These are phyloP conservation scores for Hozukius guyotensis DNA, from an alignment of 2,797 vertebrate species.

Conservation along the genomic window DNA sequence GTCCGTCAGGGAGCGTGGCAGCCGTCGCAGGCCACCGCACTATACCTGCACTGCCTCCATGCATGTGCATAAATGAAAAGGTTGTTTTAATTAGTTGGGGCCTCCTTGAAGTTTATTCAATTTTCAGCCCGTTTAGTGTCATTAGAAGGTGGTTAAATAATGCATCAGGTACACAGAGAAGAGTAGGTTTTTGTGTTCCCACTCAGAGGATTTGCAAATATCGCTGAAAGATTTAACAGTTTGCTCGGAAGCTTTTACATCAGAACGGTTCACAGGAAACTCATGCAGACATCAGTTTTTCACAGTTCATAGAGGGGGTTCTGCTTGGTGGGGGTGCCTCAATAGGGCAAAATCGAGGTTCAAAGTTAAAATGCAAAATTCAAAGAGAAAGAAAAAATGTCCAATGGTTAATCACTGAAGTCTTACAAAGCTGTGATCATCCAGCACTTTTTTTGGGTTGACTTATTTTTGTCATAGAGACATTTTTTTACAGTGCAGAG, in stretches of 20 bases:
- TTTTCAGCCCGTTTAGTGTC: conserved; percentile 61
- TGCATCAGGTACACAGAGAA: conserved; percentile 60
- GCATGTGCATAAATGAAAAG: conserved; percentile 73
- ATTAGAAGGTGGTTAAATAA: conserved; percentile 76
- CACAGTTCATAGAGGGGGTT: neutral
- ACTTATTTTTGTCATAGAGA: neutral
- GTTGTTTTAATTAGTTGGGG: conserved; percentile 75
- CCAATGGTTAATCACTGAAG: neutral
- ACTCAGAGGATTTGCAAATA: conserved; percentile 55
- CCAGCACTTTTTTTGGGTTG: neutral
- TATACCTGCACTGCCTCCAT: conserved; percentile 43
- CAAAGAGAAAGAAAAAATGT: neutral
- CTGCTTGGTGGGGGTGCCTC: neutral
- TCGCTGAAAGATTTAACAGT: conserved; percentile 57
- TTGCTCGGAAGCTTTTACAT: conserved; percentile 40
- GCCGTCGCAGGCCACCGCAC: conserved; percentile 33
- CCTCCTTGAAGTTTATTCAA: conserved; percentile 70
- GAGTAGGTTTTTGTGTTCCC: conserved; percentile 46
- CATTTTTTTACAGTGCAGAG: neutral
- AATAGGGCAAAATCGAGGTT: neutral
- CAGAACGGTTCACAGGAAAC: conserved; percentile 6
- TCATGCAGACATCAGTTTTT: conserved; percentile 9
- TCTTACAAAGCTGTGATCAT: neutral
- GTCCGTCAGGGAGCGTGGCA: conserved; percentile 67
- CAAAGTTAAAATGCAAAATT: neutral